These are phyloP conservation scores for Nudaria mundana DNA, from an alignment of 2,888 invertebrate genomes.

Conservation along the genomic window DNA sequence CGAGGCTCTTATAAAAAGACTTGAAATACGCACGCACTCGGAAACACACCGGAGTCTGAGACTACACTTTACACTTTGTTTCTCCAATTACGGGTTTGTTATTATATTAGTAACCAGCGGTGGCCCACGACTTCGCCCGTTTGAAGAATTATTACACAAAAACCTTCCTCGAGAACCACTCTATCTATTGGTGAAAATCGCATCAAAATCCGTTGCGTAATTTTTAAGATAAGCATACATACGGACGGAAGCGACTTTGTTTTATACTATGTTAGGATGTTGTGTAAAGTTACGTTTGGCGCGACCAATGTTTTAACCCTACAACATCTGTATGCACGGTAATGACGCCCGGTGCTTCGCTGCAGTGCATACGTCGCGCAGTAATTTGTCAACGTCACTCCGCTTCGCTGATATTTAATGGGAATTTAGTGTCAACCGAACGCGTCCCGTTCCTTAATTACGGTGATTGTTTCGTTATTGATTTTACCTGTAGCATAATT, in stretches of 20 bases:
- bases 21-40: no score
- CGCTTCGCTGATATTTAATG: conserved; percentile 53
- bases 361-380: conserved; percentile 24
- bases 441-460: conserved; percentile 57
- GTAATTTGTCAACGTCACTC: conserved; percentile 66
- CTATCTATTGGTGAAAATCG: no score
- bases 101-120: conserved; percentile 7
- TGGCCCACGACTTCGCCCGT: no score
- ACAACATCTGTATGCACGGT: conserved; percentile 21
- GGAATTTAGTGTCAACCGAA: conserved; percentile 65
- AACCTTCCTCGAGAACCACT: no score
- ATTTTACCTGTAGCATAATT: conserved; percentile 26
- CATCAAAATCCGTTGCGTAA: no score
- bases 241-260: no score
- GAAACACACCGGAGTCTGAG: no score
- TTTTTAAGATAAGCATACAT: no score
- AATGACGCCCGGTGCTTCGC: conserved; percentile 26
- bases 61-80: no score
- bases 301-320: conserved; percentile 22
- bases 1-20: no score
- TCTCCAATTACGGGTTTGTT: conserved; percentile 10
- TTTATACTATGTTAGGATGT: no score
- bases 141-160: no score
- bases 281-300: conserved; percentile 9
- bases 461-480: conserved; percentile 52